phyloP scores from a whole-genome alignment of 2,113 vertebrate genomes.

The Hippocampus comes region DNA sequence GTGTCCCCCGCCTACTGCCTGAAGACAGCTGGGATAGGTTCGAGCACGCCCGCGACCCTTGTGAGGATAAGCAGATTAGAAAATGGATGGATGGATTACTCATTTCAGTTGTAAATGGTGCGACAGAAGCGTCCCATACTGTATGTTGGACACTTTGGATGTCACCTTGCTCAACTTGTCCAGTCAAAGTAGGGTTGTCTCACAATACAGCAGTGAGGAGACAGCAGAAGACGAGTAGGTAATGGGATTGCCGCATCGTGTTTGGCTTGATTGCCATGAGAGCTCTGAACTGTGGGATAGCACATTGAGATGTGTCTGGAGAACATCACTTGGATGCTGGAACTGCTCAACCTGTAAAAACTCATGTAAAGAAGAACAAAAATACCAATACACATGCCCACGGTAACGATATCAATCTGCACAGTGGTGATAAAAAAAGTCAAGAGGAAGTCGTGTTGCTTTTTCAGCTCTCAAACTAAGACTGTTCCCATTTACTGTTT shows the following conservation, averaged over 20 bases:
- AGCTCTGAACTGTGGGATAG: conserved; percentile 50
- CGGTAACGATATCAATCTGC: conserved; percentile 40
- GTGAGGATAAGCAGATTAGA: no score
- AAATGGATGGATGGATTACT: neutral
- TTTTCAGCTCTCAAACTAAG: conserved; percentile 28
- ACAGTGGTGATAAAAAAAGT: conserved; percentile 49
- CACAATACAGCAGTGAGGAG: conserved; percentile 32
- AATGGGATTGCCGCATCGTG: conserved; percentile 64
- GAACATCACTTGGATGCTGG: conserved; percentile 44
- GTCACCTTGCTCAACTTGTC: conserved; percentile 57
- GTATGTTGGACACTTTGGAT: conserved; percentile 14
- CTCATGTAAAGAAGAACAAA: conserved; percentile 19
- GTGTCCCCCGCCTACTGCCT: no score
- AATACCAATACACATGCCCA: conserved; percentile 5
- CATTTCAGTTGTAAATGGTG: conserved; percentile 28
- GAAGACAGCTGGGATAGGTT: no score
- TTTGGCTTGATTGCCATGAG: conserved; percentile 44
- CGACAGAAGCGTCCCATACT: conserved; percentile 13
- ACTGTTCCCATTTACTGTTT: neutral
- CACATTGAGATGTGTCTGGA: conserved; percentile 36
- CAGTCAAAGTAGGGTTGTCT: conserved; percentile 37
- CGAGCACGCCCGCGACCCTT: no score
- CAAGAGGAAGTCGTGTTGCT: conserved; percentile 30
- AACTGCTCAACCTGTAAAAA: conserved; percentile 37
- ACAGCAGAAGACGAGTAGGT: conserved; percentile 58